phyloP scores from a whole-genome alignment of 2,797 vertebrate genomes.

The Gallinago nigripennis region DNA sequence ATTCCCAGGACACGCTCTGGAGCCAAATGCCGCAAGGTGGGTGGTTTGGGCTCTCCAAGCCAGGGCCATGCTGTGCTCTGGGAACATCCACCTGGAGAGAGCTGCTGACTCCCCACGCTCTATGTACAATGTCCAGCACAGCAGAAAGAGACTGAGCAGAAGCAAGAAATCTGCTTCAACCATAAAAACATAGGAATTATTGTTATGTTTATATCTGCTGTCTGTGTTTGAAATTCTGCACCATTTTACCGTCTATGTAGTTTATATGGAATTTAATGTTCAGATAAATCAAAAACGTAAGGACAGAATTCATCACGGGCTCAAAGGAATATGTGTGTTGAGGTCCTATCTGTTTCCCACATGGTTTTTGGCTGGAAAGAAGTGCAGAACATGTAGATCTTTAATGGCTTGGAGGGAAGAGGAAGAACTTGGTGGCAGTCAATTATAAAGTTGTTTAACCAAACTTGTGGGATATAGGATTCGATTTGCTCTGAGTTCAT shows the following conservation, averaged over 20 bases:
- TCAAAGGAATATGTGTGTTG: background rate
- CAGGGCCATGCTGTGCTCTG: fast-evolving
- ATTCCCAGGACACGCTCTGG: fast-evolving
- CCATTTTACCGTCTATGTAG: background rate
- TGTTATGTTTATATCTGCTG: background rate
- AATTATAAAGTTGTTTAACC: background rate
- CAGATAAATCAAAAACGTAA: background rate
- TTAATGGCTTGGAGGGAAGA: background rate
- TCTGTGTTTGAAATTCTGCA: background rate
- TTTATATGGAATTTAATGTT: background rate
- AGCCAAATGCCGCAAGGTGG: fast-evolving
- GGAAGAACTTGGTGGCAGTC: background rate
- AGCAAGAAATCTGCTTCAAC: background rate
- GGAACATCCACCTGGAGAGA: background rate
- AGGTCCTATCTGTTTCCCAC: background rate
- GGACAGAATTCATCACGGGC: background rate
- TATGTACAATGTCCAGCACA: background rate
- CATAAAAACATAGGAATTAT: background rate
- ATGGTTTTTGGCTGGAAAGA: background rate
- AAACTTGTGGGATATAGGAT: background rate
- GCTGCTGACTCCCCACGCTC: background rate
- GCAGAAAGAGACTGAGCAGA: background rate
- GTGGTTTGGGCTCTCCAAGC: background rate
- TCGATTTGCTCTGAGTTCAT: background rate
- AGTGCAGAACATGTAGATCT: background rate